phyloP scores from a whole-genome alignment of 64 coral and sea anemone genomes.

The Montipora capricornis region DNA sequence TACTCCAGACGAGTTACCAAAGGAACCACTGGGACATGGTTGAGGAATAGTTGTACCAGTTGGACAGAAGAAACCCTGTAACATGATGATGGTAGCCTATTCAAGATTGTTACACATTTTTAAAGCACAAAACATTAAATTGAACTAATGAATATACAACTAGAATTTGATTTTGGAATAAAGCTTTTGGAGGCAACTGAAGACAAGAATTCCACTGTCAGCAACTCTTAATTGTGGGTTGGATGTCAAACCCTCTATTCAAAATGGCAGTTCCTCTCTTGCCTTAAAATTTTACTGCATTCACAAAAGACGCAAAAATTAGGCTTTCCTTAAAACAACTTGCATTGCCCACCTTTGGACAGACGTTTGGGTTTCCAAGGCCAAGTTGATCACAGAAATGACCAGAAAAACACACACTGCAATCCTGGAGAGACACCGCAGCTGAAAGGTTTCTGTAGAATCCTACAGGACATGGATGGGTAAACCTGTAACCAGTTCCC shows the following conservation, averaged over 20 bases:
- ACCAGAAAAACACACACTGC: constrained; percentile 93
- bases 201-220: too few species aligned
- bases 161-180: too few species aligned
- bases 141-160: too few species aligned
- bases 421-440: constrained; percentile 87
- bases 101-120: too few species aligned
- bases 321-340: too few species aligned
- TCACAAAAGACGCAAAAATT: too few species aligned
- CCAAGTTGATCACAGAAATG: constrained; percentile 84
- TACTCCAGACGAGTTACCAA: constrained; percentile 93
- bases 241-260: too few species aligned
- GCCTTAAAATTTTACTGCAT: too few species aligned
- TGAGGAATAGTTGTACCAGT: constrained; percentile 97
- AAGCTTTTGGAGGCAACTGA: too few species aligned
- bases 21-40: constrained; percentile 97
- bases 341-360: constrained; percentile 74
- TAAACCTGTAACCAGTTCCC: constrained; percentile 86
- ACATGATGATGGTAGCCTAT: not conserved
- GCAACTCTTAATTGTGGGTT: too few species aligned
- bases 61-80: constrained; percentile 93
- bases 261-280: too few species aligned
- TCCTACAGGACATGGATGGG: constrained; percentile 84
- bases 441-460: constrained; percentile 97
- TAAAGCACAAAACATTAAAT: too few species aligned
- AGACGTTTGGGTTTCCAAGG: constrained; percentile 71